Conservation (phyloP, 2,888 invertebrate genomes). For the Hypolimnas misippus region DNA sequence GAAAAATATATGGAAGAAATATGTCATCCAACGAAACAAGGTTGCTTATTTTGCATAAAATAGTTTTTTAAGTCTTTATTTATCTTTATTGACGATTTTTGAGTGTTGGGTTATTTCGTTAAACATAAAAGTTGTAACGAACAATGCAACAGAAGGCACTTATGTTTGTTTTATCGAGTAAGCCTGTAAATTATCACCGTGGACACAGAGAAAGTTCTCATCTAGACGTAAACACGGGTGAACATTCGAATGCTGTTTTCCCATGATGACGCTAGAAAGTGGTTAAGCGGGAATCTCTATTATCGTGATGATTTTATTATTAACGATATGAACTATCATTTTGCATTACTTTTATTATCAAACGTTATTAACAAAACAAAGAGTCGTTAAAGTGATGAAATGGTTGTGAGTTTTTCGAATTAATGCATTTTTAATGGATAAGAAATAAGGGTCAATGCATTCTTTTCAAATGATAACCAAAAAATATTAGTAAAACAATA, state of each 20-base stretch:
- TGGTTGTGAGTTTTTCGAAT: neutral
- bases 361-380: slow-evolving; percentile 1
- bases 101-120: neutral
- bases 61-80: no score
- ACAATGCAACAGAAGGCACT: slow-evolving; percentile 15
- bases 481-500: no score
- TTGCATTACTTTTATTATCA: slow-evolving; percentile 10
- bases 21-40: no score
- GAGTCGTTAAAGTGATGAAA: slow-evolving; percentile 17
- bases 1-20: no score
- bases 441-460: slow-evolving; percentile 1
- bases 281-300: slow-evolving; percentile 47
- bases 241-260: slow-evolving; percentile 62
- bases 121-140: neutral
- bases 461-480: neutral
- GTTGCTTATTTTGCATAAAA: no score
- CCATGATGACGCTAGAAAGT: slow-evolving; percentile 76
- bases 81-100: no score
- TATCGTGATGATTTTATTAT: slow-evolving; percentile 33
- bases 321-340: slow-evolving; percentile 21
- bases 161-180: slow-evolving; percentile 26
- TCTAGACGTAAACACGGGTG: slow-evolving; percentile 45
- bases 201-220: slow-evolving; percentile 46
- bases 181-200: slow-evolving; percentile 38
- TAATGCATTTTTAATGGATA: neutral